Percentiles rank a stretch among this genome's conserved stretches.
Conservation (phyloP, 2,113 vertebrate genomes). For the Cyprinodon variegatus region DNA sequence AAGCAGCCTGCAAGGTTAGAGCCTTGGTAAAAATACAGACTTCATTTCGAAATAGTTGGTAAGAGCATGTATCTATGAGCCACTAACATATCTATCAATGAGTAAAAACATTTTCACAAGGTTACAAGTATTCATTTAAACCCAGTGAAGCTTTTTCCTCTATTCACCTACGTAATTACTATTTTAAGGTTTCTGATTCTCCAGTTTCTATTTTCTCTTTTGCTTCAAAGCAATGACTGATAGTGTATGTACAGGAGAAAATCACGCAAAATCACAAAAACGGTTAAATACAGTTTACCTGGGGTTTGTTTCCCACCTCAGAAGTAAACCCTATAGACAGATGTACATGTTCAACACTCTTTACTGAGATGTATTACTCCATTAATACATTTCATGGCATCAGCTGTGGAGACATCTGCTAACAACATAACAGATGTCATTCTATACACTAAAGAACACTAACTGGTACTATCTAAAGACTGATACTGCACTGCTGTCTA, state of each 20-base stretch:
- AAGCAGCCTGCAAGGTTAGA: not conserved
- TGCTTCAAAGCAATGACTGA: not conserved
- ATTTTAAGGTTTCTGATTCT: not conserved
- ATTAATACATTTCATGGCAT: too few relatives aligned
- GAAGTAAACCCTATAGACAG: too few relatives aligned
- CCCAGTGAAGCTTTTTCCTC: not conserved
- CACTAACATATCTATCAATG: not conserved
- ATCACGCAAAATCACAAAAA: not conserved
- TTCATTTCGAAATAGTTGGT: not conserved
- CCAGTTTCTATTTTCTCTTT: not conserved
- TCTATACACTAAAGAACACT: not conserved
- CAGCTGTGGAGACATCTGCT: too few relatives aligned
- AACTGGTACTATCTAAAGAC: not conserved
- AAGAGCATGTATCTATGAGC: not conserved
- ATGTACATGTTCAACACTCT: too few relatives aligned
- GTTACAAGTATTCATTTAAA: not conserved
- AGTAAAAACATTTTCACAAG: not conserved
- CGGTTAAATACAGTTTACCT: too few relatives aligned
- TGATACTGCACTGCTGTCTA: not conserved
- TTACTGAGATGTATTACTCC: too few relatives aligned
- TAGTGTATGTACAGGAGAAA: not conserved
- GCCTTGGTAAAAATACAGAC: conserved; percentile 8
- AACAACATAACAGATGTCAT: not conserved
- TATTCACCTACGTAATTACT: not conserved
- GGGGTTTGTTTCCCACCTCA: too few relatives aligned